Evolutionary conservation across 1,140 invertebrate species (phyloP), one percentile per base, ranked within the genome.

Genomic region (Mactra quadrangularis): DNA sequence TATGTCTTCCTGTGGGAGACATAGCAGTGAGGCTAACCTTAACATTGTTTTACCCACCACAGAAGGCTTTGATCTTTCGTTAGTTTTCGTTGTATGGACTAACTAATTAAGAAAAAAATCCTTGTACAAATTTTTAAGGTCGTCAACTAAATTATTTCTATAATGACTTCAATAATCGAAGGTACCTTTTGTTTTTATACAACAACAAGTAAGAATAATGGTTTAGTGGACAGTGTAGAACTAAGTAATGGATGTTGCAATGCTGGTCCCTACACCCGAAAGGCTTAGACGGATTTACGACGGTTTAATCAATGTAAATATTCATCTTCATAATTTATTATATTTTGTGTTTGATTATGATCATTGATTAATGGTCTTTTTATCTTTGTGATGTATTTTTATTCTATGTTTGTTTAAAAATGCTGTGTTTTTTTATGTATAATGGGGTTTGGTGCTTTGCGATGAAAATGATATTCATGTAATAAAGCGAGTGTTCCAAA

Each of bases 211-310:
- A n/a, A n/a, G 3, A 7, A 33, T 74, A 33, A 29, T 74, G 45
- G 38, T 59, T 2, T 45, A n/a, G 22, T 25, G 29, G 29, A 52
- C 52, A 33, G 22, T 29, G 17, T 29, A 22, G 15, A n/a, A 68
- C 6, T 22, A 15, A 50, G 55, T 55, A 7, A 81, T 81, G 77
- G 77, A 81, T 4, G 77, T 66, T 47, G 52, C 62, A 27, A n/a
- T 38, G 6, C 38, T 81, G 19, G 77, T 81, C n/a, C 62, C 77
- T 29, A 81, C 77, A 27, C 77, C 77, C 25, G 77, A 81, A 29
- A 19, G 77, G n/a, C 77, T 81, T 31, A 25, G 77, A 38, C 68
- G 53, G 41, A 81, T 81, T 27, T 81, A 81, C 38, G 41, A 81
- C 66, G 74, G 74, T 31, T 27, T 76, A 33, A 25, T 62, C 19